Base-by-base conservation (phyloP, 2,797 vertebrate genomes). In the Notolepis coatsorum region DNA sequence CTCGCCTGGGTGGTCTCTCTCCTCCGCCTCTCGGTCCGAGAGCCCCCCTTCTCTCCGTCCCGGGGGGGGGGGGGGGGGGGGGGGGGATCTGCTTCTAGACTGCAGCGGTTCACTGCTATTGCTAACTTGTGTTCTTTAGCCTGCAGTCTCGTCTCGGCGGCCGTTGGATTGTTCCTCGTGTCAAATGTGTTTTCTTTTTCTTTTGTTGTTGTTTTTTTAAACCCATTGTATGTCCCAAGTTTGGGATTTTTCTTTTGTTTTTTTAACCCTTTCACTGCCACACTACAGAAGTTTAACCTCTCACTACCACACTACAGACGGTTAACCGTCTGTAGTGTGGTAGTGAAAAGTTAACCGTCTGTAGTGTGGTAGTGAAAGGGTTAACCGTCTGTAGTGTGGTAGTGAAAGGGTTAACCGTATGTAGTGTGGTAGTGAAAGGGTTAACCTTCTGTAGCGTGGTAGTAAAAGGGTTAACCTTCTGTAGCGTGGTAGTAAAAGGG, bases 1-100 rank as follows among this genome's bases (percentile, higher is more conserved):
- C n/a, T 80, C 72, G 48, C 75, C 77, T 92, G 86, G 91, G 91
- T 91, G 90, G 90, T 91, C 91, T 76, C 31, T 20, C 69, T 75
- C 21, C n/a, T n/a, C 7, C 9, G 24, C 28, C 3, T n/a, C 71
- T 65, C 68, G 70, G 65, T 68, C 41, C 0, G 33, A 75, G 74
- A 77, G 77, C 66, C 21, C 51, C 52, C 66, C 10, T 27, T 4
- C n/a, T 24, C 3, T 21, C 66, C 68, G 79, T 75, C 67, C 70
- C 21, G 25, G 70, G 77, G 77, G 66, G 71, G n/a, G n/a, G 25
- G 70, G 77, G 77, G 66, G 71, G 25, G 70, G 77, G 77, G 66
- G 71, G n/a, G n/a, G n/a, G n/a, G n/a, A n/a, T 84, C 76, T 74
- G 57, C 73, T 82, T 83, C 77, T 63, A 82, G 70, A 71, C 62